Conservation (phyloP, 2,888 invertebrate genomes). For the Ophonus ardosiacus region DNA sequence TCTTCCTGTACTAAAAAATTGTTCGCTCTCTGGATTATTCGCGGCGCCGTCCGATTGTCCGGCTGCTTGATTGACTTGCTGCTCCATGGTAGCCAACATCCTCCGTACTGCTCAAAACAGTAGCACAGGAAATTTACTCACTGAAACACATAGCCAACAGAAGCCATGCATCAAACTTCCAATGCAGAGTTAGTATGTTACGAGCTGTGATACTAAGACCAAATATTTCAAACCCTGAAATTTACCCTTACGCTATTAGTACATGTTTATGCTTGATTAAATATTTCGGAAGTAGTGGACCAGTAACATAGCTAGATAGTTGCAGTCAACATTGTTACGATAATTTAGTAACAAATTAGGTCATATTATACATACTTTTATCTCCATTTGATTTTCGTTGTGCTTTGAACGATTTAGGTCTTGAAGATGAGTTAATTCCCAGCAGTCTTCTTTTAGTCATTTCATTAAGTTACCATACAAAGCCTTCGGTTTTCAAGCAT, state of each 20-base stretch:
- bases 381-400: constrained; percentile 65
- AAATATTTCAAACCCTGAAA: constrained; percentile 22
- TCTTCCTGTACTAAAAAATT: constrained; percentile 90
- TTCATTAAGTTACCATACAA: constrained; percentile 17
- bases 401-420: constrained; percentile 65
- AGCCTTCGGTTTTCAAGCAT: constrained; percentile 3
- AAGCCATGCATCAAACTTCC: constrained; percentile 62
- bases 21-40: constrained; percentile 74
- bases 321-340: constrained; percentile 7
- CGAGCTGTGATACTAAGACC: constrained; percentile 8
- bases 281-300: background rate
- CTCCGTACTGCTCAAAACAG: constrained; percentile 75
- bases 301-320: background rate
- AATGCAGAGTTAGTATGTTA: constrained; percentile 60
- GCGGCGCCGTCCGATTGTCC: constrained; percentile 69
- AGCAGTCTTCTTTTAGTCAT: constrained; percentile 65
- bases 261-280: constrained; percentile 24
- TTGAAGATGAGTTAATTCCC: constrained; percentile 62
- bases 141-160: constrained; percentile 59
- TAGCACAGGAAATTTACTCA: constrained; percentile 60
- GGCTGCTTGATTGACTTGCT: constrained; percentile 72
- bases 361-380: constrained; percentile 65
- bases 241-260: background rate
- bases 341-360: constrained; percentile 2
- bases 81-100: constrained; percentile 80